Evolutionary conservation across 2,888 invertebrate genomes (phyloP).

Genomic region (Rhagonycha fulva): DNA sequence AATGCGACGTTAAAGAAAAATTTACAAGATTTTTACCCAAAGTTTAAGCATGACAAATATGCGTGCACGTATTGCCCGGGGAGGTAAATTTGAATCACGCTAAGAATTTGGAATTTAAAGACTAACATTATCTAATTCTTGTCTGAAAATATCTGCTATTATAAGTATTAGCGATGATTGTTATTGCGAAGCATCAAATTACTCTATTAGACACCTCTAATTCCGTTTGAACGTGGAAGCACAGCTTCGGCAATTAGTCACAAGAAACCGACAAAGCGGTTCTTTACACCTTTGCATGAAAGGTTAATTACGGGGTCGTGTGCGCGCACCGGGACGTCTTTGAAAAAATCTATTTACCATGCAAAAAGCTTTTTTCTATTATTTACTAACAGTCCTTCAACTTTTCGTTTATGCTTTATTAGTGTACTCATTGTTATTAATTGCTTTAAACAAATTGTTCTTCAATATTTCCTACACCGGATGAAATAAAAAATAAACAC

Average conservation of each 20-base stretch:
- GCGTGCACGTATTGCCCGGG: constrained; percentile 21
- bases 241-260: constrained; percentile 25
- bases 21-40: constrained; percentile 24
- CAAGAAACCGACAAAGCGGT: constrained; percentile 26
- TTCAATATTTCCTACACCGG: background rate
- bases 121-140: constrained; percentile 28
- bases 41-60: constrained; percentile 27
- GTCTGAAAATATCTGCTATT: constrained; percentile 28
- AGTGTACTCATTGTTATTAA: background rate
- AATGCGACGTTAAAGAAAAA: constrained; percentile 22
- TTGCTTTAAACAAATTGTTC: constrained; percentile 3
- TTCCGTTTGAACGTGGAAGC: constrained; percentile 20
- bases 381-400: background rate
- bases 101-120: constrained; percentile 22
- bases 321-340: constrained; percentile 8
- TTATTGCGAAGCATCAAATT: constrained; percentile 37
- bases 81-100: constrained; percentile 16
- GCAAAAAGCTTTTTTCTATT: constrained; percentile 1
- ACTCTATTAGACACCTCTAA: constrained; percentile 34
- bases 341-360: constrained; percentile 18
- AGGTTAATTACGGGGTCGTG: constrained; percentile 27
- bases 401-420: background rate
- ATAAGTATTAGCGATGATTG: constrained; percentile 30
- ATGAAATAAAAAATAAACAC: background rate
- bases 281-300: constrained; percentile 23